These are phyloP conservation scores for Misgurnus mizolepis DNA, from an alignment of 2,113 vertebrate genomes.

Conservation along the genomic window DNA sequence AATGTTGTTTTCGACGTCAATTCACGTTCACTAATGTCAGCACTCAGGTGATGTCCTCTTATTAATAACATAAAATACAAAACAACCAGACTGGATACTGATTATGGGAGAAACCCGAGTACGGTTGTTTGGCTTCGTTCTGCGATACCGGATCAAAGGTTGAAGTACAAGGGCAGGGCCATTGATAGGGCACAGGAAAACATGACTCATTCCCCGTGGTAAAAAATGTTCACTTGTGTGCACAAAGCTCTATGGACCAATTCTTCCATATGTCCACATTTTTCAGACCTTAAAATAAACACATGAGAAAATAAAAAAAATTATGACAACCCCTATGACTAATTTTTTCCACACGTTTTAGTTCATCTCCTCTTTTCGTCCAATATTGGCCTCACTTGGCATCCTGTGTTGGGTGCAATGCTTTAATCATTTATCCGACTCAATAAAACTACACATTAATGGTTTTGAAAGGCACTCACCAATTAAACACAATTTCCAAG, in stretches of 20 bases:
- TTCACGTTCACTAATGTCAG: neutral
- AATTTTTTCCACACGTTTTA: slow-evolving; percentile 50
- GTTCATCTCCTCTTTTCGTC: slow-evolving; percentile 27
- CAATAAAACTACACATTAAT: slow-evolving; percentile 43
- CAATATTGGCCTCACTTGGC: slow-evolving; percentile 27
- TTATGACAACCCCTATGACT: slow-evolving; percentile 48
- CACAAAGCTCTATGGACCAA: slow-evolving; percentile 58
- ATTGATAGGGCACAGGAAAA: slow-evolving; percentile 53
- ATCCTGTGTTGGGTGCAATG: slow-evolving; percentile 28
- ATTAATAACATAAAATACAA: neutral
- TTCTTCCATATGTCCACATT: slow-evolving; percentile 50
- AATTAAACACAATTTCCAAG: slow-evolving; percentile 46
- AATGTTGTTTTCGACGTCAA: slow-evolving; percentile 41
- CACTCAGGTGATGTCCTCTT: too few relatives aligned
- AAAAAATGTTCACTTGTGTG: slow-evolving; percentile 48
- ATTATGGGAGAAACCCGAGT: neutral
- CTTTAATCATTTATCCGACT: slow-evolving; percentile 35
- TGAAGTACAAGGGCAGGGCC: slow-evolving; percentile 30
- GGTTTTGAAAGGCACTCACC: slow-evolving; percentile 30
- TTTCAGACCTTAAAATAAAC: slow-evolving; percentile 59
- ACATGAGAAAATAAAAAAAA: slow-evolving; percentile 54
- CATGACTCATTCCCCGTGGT: slow-evolving; percentile 51
- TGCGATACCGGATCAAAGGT: slow-evolving; percentile 55
- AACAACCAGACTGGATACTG: neutral
- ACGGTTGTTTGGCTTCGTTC: slow-evolving; percentile 27